Base-by-base conservation (phyloP, 2,113 vertebrate genomes). In the Indri indri region DNA sequence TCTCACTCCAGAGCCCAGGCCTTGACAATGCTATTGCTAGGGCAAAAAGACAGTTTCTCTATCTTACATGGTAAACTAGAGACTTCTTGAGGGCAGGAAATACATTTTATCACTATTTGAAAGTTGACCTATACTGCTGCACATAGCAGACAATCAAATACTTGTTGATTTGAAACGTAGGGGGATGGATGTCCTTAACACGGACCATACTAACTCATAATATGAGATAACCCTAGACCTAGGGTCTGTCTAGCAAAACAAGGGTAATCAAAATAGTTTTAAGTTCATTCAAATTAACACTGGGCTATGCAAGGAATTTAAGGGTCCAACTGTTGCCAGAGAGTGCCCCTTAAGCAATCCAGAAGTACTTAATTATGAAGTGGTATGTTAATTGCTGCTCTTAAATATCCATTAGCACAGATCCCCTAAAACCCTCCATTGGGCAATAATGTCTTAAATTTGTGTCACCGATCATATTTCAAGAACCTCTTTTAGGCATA, bases 351-450 rank as follows among this genome's bases (percentile, higher is more conserved):
- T 54, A 73, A 96, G 81, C 85, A 65, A 97, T 37, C 68, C 32
- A 42, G 80, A 89, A 71, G 81, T 83, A 92, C 94, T 96, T 92
- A 42, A 82, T 97, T 88, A 96, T 73, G 45, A 96, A 92, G 81
- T 83, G 76, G 77, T 94, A 95, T 97, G 96, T 96, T 97, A 96
- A 97, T 40, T 93, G 88, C 63, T 88, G 80, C 93, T 94, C 89
- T 95, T 91, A 98, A 90, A 88, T 57, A 88, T 16, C 80, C 77
- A 90, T 91, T 96, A 95, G 47, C 88, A 74, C 16, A 73, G 88
- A 82, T 50, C 27, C 88, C 81, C 66, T 83, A 68, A 97, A 61
- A 47, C 22, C 52, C 32, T 90, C 74, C 85, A 40, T 7, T 34
- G 57, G 54, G 50, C 61, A 88, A 79, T 74, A 61, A 37, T 52